phyloP scores from a whole-genome alignment of 2,797 vertebrate genomes.

The Pelodytes ibericus region DNA sequence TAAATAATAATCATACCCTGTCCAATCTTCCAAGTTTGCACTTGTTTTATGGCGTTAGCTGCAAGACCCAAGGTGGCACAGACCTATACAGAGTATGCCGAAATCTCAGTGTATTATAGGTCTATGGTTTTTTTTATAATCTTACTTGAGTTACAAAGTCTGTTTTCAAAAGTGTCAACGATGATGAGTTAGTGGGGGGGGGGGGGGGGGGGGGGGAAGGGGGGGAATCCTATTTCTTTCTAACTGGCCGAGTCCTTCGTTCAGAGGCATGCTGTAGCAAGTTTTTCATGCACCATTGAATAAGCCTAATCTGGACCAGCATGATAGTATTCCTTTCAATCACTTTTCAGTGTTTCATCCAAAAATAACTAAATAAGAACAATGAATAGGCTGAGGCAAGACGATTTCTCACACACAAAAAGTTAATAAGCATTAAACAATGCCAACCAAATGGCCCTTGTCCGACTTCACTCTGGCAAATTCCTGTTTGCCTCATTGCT shows the following conservation, averaged over 20 bases:
- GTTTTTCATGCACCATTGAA: background rate
- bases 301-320: background rate
- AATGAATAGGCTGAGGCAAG: background rate
- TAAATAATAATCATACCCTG: too few species aligned
- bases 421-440: constrained; percentile 32
- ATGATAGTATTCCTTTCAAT: background rate
- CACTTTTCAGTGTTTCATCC: background rate
- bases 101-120: too few species aligned
- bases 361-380: background rate
- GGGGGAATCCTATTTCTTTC: background rate
- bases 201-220: too few species aligned
- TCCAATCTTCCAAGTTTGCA: too few species aligned
- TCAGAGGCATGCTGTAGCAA: background rate
- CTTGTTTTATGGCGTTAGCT: too few species aligned
- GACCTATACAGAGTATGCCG: too few species aligned
- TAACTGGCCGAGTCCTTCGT: background rate
- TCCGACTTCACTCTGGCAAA: constrained; percentile 35
- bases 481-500: constrained; percentile 51
- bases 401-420: constrained; percentile 34
- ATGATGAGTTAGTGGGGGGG: too few species aligned
- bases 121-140: too few species aligned
- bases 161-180: too few species aligned
- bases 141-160: too few species aligned
- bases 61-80: too few species aligned
- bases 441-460: constrained; percentile 36